Base-by-base conservation (phyloP, 2,113 vertebrate genomes). In the Notarius quadriscutis region DNA sequence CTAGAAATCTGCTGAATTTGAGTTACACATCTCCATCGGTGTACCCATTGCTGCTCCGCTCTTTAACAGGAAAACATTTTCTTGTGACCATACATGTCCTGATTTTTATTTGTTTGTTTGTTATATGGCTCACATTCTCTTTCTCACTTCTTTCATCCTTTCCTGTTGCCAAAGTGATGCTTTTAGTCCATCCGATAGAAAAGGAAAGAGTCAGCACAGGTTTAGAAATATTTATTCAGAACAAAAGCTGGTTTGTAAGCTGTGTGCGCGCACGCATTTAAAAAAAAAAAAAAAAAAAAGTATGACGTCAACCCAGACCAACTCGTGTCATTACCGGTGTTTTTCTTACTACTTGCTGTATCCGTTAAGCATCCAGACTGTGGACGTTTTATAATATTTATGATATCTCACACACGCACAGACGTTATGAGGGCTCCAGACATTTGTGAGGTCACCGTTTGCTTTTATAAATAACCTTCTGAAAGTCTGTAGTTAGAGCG, bases 61-160 rank as follows among this genome's bases (percentile, higher is more conserved):
- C 71, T 88, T 78, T 78, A 55, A 84, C 85, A 77, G n/a, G 69
- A 65, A 84, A 41, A 57, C 74, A 75, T 72, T 87, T 65, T 41
- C 87, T 51, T 5, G 12, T n/a, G 63, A 14, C 82, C 79, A 63
- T 74, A 80, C 60, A 50, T 5, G 58, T 63, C 5, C 53, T 74
- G 30, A 2, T 2, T 48, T 74, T 74, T 48, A 10, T 72, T 41
- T 18, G 18, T 72, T 3, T 41, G 8, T 72, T 51, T 48, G 34
- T 25, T 10, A 25, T 72, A 41, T 8, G 8, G 30, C 55, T 10
- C 25, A 11, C 25, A 7, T 5, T 69, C 63, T 67, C n/a, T 62
- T 7, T 62, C 5, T 60, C 17, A 18, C 71, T 53, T 71, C 34
- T 62, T 15, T 18, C 22, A 2, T 25, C 1, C n/a, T 25, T 25